Evolutionary conservation across 2,888 invertebrate genomes (phyloP).

Genomic region (Alentia gelatinosa): DNA sequence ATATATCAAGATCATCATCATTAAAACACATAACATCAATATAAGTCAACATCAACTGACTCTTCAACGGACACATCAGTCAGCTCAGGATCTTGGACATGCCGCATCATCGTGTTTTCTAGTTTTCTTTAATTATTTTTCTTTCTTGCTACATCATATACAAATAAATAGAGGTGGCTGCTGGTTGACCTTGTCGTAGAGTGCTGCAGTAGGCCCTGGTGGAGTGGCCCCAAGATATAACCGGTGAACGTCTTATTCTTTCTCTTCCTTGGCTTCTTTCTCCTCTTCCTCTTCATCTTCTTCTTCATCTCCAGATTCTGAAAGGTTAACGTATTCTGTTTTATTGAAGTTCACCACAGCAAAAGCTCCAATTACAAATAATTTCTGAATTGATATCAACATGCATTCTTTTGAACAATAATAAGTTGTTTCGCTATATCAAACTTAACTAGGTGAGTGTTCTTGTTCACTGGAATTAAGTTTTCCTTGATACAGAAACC

Average conservation of each 20-base stretch:
- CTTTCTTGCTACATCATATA: background rate
- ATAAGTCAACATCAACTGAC: background rate
- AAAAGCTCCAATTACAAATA: background rate
- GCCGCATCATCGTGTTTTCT: too few relatives aligned
- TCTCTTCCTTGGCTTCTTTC: background rate
- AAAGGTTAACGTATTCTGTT: background rate
- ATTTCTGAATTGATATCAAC: background rate
- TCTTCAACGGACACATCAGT: too few relatives aligned
- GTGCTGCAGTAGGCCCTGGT: background rate
- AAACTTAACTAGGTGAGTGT: background rate
- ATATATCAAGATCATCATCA: background rate
- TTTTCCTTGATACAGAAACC: background rate
- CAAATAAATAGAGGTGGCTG: background rate
- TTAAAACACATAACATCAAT: background rate
- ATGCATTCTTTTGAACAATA: background rate
- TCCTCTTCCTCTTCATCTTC: background rate
- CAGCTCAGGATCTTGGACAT: too few relatives aligned
- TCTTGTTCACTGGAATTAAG: background rate
- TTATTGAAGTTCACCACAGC: background rate
- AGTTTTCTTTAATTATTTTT: too few relatives aligned
- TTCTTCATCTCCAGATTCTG: constrained; percentile 38
- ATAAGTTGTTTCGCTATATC: background rate
- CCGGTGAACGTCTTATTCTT: background rate
- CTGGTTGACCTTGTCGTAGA: background rate
- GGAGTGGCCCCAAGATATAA: background rate